A percentile compares a stretch with the other conserved stretches of the same genome.
Evolutionary conservation across 1,140 invertebrate genomes (phyloP).

Genomic region (Achatina immaculata): DNA sequence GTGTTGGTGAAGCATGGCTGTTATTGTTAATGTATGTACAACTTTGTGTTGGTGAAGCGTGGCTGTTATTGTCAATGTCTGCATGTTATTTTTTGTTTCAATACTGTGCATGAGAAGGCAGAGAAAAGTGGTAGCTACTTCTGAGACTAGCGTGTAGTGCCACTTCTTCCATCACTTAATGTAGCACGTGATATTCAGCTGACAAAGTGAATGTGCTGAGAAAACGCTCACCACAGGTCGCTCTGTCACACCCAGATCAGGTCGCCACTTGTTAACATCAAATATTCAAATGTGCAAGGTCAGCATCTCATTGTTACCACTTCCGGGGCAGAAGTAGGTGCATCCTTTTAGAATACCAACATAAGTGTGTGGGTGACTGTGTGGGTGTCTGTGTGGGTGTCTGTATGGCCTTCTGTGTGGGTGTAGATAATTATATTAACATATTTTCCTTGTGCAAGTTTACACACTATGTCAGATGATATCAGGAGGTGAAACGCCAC

Average conservation of each 20-base stretch:
- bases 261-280: not conserved
- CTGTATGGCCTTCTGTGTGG: constrained; percentile 12
- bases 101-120: too few relatives aligned
- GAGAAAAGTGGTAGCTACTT: too few relatives aligned
- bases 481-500: too few relatives aligned
- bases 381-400: constrained; percentile 22
- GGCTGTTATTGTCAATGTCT: too few relatives aligned
- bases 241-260: not conserved
- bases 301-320: not conserved
- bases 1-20: too few relatives aligned
- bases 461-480: not conserved
- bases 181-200: too few relatives aligned
- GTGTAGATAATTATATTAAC: not conserved
- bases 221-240: not conserved
- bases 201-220: too few relatives aligned
- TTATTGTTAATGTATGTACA: too few relatives aligned
- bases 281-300: not conserved
- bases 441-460: not conserved
- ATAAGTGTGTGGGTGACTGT: constrained; percentile 29
- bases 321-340: not conserved
- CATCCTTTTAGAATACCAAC: not conserved
- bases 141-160: too few relatives aligned
- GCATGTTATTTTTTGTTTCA: too few relatives aligned
- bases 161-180: too few relatives aligned
- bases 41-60: too few relatives aligned